Evolutionary conservation across 30 jellyfish, hydroid and myxozoan genomes (phyloP).

Genomic region (Pseudorhiza aurosa): DNA sequence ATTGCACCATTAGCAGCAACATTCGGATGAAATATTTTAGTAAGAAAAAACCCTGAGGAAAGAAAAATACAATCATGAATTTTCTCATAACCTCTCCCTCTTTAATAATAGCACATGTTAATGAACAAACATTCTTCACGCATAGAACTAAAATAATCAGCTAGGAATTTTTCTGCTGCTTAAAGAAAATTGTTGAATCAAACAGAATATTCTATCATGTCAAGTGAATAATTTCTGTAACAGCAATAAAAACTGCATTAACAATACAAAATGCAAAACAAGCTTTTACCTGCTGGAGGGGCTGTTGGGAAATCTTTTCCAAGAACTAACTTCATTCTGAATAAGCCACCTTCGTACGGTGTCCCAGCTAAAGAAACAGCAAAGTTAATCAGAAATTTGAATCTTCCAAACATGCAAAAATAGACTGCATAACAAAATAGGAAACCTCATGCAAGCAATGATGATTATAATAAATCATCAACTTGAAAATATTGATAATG

Average conservation of each 20-base stretch:
- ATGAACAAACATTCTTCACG: not conserved
- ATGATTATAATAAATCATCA: not conserved
- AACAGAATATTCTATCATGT: too few relatives aligned
- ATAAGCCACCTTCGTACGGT: conserved; percentile 97
- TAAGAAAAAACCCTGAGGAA: conserved; percentile 77
- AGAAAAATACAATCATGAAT: not conserved
- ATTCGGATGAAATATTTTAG: conserved; percentile 97
- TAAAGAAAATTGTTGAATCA: too few relatives aligned
- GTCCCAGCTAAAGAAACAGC: conserved; percentile 85
- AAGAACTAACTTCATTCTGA: conserved; percentile 92
- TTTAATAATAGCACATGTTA: not conserved
- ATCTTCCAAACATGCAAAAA: not conserved
- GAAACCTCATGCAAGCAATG: not conserved
- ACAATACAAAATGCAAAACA: not conserved
- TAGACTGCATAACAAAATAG: not conserved
- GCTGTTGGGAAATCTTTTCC: conserved; percentile 95
- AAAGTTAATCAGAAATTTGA: not conserved
- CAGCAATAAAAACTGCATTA: not conserved
- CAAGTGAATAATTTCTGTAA: too few relatives aligned
- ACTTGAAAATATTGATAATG: not conserved
- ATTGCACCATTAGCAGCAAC: conserved; percentile 96
- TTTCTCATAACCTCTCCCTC: not conserved
- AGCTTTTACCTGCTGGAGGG: conserved; percentile 91
- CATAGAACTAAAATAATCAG: too few relatives aligned
- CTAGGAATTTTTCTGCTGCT: too few relatives aligned